Evolutionary conservation across 2,888 invertebrate species (phyloP).

Genomic region (Dexiosoma caninum): DNA sequence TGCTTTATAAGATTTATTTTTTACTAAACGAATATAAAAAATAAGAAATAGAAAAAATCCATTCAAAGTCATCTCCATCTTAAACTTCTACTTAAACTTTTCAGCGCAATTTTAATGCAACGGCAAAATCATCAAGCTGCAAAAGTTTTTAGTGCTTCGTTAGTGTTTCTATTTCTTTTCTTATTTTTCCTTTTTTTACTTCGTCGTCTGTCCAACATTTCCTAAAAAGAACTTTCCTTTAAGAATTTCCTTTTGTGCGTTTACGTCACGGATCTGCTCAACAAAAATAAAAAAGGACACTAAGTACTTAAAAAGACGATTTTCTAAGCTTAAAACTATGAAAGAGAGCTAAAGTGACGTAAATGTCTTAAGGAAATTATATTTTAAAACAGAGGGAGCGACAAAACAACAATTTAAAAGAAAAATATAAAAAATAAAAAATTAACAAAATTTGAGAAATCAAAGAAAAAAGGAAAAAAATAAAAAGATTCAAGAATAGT

Average conservation of each 20-base stretch:
- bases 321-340: conserved; percentile 71
- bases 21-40: not conserved
- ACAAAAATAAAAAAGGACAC: conserved; percentile 65
- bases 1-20: not conserved
- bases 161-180: conserved; percentile 27
- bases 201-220: conserved; percentile 9
- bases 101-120: conserved; percentile 61
- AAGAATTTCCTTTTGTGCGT: conserved; percentile 69
- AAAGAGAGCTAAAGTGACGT: conserved; percentile 56
- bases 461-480: too few species aligned
- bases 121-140: conserved; percentile 46
- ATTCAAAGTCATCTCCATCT: conserved; percentile 56
- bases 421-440: too few species aligned
- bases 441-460: not conserved
- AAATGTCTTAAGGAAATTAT: conserved; percentile 48
- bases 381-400: conserved; percentile 15
- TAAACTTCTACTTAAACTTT: conserved; percentile 68
- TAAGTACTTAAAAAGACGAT: conserved; percentile 75
- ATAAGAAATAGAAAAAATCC: conserved; percentile 1
- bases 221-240: conserved; percentile 60
- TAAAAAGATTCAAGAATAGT: not conserved
- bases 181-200: conserved; percentile 42
- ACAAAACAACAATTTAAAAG: not conserved
- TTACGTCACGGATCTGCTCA: conserved; percentile 50
- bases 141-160: conserved; percentile 44